Conservation (phyloP, 37 sponge, comb jelly and placozoan genomes). For the Beroe forskalii region DNA sequence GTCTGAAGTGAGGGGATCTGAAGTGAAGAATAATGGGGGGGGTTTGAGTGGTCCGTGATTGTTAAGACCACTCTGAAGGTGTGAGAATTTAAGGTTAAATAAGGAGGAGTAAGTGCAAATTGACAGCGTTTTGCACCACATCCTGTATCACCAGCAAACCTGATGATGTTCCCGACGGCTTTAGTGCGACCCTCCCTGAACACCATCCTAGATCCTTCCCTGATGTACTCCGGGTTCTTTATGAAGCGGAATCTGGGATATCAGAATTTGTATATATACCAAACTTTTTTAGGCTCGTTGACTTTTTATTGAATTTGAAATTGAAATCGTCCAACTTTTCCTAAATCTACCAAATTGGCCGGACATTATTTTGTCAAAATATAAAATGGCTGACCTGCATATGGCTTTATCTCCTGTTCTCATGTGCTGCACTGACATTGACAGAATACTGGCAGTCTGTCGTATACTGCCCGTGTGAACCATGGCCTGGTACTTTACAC, state of each 20-base stretch:
- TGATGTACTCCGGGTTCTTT: slow-evolving; percentile 93
- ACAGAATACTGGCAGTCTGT: slow-evolving; percentile 94
- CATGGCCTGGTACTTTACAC: slow-evolving; percentile 94
- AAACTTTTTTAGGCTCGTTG: no score
- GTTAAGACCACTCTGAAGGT: no score
- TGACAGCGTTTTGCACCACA: neutral
- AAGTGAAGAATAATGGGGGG: neutral
- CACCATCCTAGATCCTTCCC: slow-evolving; percentile 81
- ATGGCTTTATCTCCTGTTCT: slow-evolving; percentile 96
- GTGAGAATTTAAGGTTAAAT: no score
- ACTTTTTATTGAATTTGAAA: no score
- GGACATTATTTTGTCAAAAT: neutral
- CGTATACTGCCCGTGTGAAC: slow-evolving; percentile 83
- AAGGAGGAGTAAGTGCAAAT: neutral
- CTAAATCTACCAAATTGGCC: neutral
- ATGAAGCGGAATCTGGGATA: slow-evolving; percentile 88
- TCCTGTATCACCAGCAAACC: no score
- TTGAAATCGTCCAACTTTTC: neutral
- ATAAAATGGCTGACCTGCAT: slow-evolving; percentile 36
- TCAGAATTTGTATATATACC: neutral
- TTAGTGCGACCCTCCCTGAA: slow-evolving; percentile 98
- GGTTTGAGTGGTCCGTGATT: no score
- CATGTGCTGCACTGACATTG: slow-evolving; percentile 89
- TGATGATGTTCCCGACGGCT: slow-evolving; percentile 89
- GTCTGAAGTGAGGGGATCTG: slow-evolving; percentile 11